phyloP scores from a whole-genome alignment of 2,888 invertebrate species.

The Megalurothrips usitatus region DNA sequence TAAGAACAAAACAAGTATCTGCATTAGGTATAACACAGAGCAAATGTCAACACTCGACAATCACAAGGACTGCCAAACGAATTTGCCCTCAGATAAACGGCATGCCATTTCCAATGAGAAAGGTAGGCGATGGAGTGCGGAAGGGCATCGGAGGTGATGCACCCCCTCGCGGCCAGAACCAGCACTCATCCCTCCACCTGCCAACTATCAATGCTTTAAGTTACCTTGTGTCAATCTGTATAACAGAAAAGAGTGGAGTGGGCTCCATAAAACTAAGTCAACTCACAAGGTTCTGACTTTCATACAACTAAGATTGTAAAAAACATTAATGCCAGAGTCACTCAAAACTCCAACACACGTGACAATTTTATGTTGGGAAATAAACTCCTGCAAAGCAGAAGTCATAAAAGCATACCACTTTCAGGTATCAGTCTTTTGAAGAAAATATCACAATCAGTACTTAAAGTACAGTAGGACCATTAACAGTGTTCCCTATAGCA shows the following conservation, averaged over 20 bases:
- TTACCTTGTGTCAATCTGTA: slow-evolving; percentile 32
- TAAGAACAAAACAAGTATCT: slow-evolving; percentile 6
- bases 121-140: slow-evolving; percentile 39
- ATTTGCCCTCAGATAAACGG: slow-evolving; percentile 36
- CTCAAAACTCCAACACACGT: slow-evolving; percentile 31
- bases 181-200: slow-evolving; percentile 38
- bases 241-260: slow-evolving; percentile 33
- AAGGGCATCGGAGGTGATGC: slow-evolving; percentile 28
- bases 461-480: slow-evolving; percentile 36
- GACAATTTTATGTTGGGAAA: slow-evolving; percentile 29
- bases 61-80: slow-evolving; percentile 41
- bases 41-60: slow-evolving; percentile 40
- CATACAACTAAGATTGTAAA: slow-evolving; percentile 33
- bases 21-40: slow-evolving; percentile 33
- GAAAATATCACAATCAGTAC: slow-evolving; percentile 49
- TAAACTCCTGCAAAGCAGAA: slow-evolving; percentile 1
- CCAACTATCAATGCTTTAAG: slow-evolving; percentile 33
- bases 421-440: slow-evolving; percentile 50
- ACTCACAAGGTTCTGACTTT: slow-evolving; percentile 30
- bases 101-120: slow-evolving; percentile 40
- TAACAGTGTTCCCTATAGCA: slow-evolving; percentile 43
- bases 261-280: slow-evolving; percentile 32
- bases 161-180: slow-evolving; percentile 35
- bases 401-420: slow-evolving; percentile 32
- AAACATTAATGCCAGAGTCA: slow-evolving; percentile 35